phyloP scores from a whole-genome alignment of 2,797 vertebrate genomes.

The Halcyon smyrnensis region DNA sequence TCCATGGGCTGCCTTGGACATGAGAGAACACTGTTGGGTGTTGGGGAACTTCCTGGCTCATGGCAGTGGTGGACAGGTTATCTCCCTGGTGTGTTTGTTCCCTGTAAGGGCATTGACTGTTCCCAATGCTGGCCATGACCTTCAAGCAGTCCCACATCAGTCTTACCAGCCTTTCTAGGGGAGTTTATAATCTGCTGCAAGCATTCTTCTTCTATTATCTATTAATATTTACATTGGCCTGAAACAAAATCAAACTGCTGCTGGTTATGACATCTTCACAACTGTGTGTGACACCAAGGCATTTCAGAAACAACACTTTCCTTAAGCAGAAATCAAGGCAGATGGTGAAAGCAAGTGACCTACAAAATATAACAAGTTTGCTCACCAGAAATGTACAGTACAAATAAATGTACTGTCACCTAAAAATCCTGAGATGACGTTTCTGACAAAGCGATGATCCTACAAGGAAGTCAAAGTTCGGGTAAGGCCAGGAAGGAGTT shows the following conservation, averaged over 20 bases:
- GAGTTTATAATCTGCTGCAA: background rate
- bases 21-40: too few species aligned
- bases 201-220: background rate
- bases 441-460: slow-evolving; percentile 24
- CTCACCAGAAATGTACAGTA: background rate
- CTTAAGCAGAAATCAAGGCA: slow-evolving; percentile 31
- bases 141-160: background rate
- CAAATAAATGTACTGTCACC: slow-evolving; percentile 31
- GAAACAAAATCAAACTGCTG: background rate
- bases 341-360: slow-evolving; percentile 49
- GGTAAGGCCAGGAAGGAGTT: background rate
- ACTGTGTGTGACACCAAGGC: background rate
- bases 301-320: background rate
- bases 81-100: background rate
- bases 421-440: background rate
- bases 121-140: background rate
- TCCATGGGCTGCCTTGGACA: too few species aligned
- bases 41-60: too few species aligned
- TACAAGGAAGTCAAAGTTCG: background rate
- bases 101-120: accelerated
- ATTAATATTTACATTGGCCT: background rate
- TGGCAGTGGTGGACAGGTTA: background rate
- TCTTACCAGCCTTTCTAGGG: background rate
- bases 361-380: slow-evolving; percentile 18
- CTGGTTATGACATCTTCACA: background rate